Percentiles rank a stretch among this genome's conserved stretches.
These are phyloP conservation scores for Myotis yumanensis DNA, from an alignment of 2,113 vertebrate genomes.

Conservation along the genomic window DNA sequence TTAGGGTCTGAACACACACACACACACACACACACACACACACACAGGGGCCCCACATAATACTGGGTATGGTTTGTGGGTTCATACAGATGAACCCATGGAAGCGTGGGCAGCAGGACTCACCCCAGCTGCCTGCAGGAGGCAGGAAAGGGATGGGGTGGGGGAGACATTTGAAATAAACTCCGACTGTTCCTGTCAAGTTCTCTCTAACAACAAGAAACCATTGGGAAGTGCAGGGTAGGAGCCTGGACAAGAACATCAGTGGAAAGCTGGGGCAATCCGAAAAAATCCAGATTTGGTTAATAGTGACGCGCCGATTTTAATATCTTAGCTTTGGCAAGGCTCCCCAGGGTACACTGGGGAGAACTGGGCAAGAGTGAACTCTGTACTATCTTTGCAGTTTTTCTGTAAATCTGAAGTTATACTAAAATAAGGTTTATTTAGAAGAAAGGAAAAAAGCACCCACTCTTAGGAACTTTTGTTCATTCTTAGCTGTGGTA, in stretches of 20 bases:
- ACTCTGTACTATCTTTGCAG: background rate
- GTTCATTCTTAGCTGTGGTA: background rate
- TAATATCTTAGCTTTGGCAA: background rate
- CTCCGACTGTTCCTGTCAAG: background rate
- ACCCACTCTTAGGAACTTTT: background rate
- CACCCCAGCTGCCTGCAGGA: background rate
- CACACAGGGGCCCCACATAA: background rate
- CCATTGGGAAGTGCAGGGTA: background rate
- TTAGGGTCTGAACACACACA: background rate
- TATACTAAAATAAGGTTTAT: background rate
- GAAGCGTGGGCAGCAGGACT: background rate
- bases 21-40: background rate
- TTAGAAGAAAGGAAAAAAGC: too few species aligned
- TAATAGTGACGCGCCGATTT: rapidly evolving
- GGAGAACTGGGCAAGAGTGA: rapidly evolving
- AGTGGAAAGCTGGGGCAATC: too few species aligned
- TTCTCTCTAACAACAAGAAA: background rate
- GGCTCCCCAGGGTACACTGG: rapidly evolving
- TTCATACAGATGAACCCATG: rapidly evolving
- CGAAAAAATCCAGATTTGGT: background rate
- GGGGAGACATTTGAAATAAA: background rate
- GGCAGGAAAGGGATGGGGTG: background rate
- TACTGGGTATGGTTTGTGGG: background rate
- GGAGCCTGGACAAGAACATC: background rate
- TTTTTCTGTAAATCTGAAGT: background rate